Evolutionary conservation across 2,113 vertebrate genomes (phyloP), one percentile per base, ranked within the genome.

Genomic region (Xenotilapia longispinis): DNA sequence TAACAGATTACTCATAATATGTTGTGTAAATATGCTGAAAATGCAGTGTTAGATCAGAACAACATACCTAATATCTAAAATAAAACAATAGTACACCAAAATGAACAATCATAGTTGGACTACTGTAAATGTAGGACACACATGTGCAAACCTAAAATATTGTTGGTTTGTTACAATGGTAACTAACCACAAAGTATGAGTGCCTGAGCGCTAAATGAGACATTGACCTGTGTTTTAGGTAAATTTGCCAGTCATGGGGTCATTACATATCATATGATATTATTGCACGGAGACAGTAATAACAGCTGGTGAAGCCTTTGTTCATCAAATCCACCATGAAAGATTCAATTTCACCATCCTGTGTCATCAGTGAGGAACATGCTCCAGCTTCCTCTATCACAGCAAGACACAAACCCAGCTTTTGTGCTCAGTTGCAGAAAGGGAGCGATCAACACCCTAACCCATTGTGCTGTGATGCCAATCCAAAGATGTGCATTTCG

Each of bases 341-440:
- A 54, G 84, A 92, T 89, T 92, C 80, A 88, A 86, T 93, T 89
- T 89, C 45, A 75, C 19, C 86, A 65, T 58, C 73, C 88, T 10
- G 75, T 55, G 88, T 93, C 91, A 93, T 95, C 93, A 89, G 84
- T 60, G 33, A 85, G 84, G 86, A 91, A 90, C 89, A 94, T 75
- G 87, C 85, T 84, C 26, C 81, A 5, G 87, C 87, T 80, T 88
- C 86, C 70, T 87, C 88, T 60, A 86, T 91, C 89, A 86, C 86
- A 90, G 89, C 84, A 12, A 60, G 83, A 70, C 90, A 92, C 85
- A 86, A 87, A 84, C 86, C 47, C 33, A 2, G 63, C 86, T 88
- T 91, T 90, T 93, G 92, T 91, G 90, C 86, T 85, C 42, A 33
- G 75, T 54, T 54, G 63, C 84, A 84, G 84, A 78, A 90, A 63